Percentiles rank a stretch among this genome's conserved stretches.
Evolutionary conservation across 2,797 vertebrate genomes (phyloP).

Genomic region (Falco columbarius): DNA sequence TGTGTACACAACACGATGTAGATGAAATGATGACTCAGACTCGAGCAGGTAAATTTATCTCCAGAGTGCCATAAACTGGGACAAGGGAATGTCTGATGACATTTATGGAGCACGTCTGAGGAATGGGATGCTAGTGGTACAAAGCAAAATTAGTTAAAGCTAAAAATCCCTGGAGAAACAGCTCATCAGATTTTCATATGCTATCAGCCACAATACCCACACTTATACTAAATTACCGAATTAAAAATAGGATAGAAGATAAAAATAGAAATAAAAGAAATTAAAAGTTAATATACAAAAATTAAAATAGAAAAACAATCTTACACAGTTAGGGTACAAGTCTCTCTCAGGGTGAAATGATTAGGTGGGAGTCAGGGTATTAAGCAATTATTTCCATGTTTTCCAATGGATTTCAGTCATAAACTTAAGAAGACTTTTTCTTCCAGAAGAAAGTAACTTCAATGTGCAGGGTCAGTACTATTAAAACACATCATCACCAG

Average conservation of each 20-base stretch:
- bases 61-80: background rate
- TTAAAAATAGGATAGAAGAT: background rate
- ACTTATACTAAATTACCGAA: background rate
- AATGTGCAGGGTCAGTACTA: background rate
- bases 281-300: background rate
- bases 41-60: constrained; percentile 23
- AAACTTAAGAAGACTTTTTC: background rate
- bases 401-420: background rate
- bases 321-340: background rate
- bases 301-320: background rate
- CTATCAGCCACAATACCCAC: background rate
- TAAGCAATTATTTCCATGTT: background rate
- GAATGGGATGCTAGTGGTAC: background rate
- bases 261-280: background rate
- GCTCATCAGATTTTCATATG: background rate
- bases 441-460: background rate
- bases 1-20: background rate
- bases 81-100: background rate
- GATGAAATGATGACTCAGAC: constrained; percentile 33
- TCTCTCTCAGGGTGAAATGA: background rate
- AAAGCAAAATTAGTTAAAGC: background rate
- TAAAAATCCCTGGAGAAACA: background rate
- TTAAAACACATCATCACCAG: background rate
- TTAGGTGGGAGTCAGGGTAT: background rate
- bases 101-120: constrained; percentile 1